Conservation (phyloP, 1,140 invertebrate species). For the Heliconius eleuchia region DNA sequence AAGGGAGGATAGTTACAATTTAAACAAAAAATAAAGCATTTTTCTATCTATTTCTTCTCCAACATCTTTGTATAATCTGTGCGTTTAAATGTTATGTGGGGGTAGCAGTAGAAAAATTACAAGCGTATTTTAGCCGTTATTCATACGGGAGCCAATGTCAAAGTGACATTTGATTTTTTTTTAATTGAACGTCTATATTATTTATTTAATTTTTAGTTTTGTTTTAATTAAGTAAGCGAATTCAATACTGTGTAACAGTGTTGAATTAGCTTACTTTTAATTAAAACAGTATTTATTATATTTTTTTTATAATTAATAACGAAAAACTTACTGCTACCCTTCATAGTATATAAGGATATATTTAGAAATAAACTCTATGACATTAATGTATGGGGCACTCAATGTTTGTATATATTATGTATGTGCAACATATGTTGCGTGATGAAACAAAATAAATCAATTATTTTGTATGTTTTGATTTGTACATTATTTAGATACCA, state of each 20-base stretch:
- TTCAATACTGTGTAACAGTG: no score
- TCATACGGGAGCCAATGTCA: not conserved
- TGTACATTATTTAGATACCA: constrained; percentile 8
- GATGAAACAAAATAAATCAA: constrained; percentile 23
- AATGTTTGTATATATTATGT: constrained; percentile 25
- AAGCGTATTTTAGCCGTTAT: not conserved
- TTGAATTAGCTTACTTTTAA: no score
- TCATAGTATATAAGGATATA: not conserved
- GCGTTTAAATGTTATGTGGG: not conserved
- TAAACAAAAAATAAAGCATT: not conserved
- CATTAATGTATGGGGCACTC: not conserved
- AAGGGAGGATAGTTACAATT: not conserved
- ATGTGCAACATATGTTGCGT: constrained; percentile 24
- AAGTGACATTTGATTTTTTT: not conserved
- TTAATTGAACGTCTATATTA: not conserved
- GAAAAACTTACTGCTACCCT: not conserved
- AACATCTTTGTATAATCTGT: not conserved
- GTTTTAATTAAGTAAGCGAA: no score
- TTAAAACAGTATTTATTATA: no score
- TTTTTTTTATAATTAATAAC: no score
- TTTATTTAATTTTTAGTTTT: not conserved
- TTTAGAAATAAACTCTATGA: not conserved
- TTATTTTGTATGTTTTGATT: constrained; percentile 19
- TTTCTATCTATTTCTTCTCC: not conserved
- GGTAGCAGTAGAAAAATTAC: not conserved